phyloP scores from a whole-genome alignment of 2,797 vertebrate species.

The Artibeus jamaicensis region DNA sequence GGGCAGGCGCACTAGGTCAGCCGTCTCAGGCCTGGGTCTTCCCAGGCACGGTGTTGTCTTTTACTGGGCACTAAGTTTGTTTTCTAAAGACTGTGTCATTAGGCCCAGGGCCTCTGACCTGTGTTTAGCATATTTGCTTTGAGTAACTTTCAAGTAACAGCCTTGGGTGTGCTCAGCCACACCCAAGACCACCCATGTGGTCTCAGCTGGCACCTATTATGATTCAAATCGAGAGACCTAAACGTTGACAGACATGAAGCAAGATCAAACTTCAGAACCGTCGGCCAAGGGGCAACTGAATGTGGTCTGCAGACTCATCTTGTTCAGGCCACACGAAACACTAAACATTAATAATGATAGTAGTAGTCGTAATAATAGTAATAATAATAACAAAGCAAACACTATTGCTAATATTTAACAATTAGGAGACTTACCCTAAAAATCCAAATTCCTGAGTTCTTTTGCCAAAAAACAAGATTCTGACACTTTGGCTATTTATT shows the following conservation, averaged over 20 bases:
- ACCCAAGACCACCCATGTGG: rapidly evolving
- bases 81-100: background rate
- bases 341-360: background rate
- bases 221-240: background rate
- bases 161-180: background rate
- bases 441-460: background rate
- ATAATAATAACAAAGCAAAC: background rate
- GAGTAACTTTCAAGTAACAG: background rate
- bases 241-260: background rate
- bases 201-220: background rate
- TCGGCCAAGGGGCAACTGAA: background rate
- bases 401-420: background rate
- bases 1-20: rapidly evolving
- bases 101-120: background rate
- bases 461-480: background rate
- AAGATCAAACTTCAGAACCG: background rate
- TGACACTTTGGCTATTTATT: background rate
- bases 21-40: background rate
- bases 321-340: background rate
- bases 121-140: background rate
- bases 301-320: background rate
- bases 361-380: background rate
- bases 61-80: background rate
- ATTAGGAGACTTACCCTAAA: background rate
- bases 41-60: rapidly evolving